Percentiles rank a stretch among this genome's conserved stretches.
These are phyloP conservation scores for Nephrotoma guestfalica DNA, from an alignment of 2,888 invertebrate genomes.

Conservation along the genomic window DNA sequence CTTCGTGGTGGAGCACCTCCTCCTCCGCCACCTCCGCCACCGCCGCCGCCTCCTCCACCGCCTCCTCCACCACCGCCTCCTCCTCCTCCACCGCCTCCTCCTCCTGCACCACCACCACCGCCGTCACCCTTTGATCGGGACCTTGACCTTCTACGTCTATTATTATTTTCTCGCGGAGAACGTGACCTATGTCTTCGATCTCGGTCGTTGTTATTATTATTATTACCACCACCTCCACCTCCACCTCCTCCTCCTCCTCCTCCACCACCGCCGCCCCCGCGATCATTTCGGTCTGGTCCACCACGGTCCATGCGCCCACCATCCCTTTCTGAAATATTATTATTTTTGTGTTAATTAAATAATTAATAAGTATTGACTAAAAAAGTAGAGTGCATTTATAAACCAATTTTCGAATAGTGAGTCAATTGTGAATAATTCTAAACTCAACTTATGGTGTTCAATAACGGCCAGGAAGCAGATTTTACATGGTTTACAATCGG, in stretches of 20 bases:
- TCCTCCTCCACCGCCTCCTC: slow-evolving; percentile 17
- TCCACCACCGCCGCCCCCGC: neutral
- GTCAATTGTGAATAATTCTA: too few relatives aligned
- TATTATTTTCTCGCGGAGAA: slow-evolving; percentile 33
- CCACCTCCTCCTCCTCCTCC: neutral
- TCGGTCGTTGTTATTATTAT: slow-evolving; percentile 9
- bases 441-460: too few relatives aligned
- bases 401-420: too few relatives aligned
- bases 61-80: slow-evolving; percentile 7
- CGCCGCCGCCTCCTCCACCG: slow-evolving; percentile 9
- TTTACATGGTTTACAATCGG: too few relatives aligned
- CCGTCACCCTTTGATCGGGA: slow-evolving; percentile 24
- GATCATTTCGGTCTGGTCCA: neutral
- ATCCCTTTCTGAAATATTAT: neutral
- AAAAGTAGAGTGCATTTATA: too few relatives aligned
- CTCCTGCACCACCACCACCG: slow-evolving; percentile 10
- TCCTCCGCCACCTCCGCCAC: slow-evolving; percentile 9
- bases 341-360: too few relatives aligned
- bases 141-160: slow-evolving; percentile 25
- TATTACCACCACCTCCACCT: slow-evolving; percentile 15
- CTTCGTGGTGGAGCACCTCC: slow-evolving; percentile 10
- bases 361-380: too few relatives aligned
- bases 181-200: slow-evolving; percentile 40
- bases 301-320: neutral
- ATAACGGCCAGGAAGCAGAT: too few relatives aligned